A percentile compares a stretch with the other conserved stretches of the same genome.
phyloP scores from a whole-genome alignment of 2,888 invertebrate genomes.

The Hedychridium roseum region DNA sequence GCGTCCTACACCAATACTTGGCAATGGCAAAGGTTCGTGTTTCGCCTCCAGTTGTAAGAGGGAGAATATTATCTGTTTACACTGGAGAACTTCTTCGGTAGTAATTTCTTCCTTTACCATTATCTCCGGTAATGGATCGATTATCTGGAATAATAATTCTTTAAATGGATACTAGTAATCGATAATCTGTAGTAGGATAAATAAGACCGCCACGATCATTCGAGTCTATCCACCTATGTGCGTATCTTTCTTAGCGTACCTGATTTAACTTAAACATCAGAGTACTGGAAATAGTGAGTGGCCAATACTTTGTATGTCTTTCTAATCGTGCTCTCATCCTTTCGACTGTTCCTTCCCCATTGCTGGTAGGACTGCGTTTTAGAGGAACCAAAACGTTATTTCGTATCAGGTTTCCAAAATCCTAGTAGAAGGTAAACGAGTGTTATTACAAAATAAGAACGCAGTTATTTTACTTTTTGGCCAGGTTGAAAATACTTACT shows the following conservation, averaged over 20 bases:
- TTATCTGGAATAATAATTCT: constrained; percentile 67
- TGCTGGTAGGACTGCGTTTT: constrained; percentile 62
- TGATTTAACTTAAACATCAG: constrained; percentile 85
- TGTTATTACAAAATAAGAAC: too few relatives aligned
- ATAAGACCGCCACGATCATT: too few relatives aligned
- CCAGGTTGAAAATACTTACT: constrained; percentile 45
- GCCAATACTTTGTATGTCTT: constrained; percentile 86
- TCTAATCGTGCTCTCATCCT: constrained; percentile 76
- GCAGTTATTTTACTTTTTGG: too few relatives aligned
- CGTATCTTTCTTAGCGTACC: constrained; percentile 61
- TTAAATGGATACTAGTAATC: neutral
- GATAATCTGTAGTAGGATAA: neutral
- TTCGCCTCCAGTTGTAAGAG: constrained; percentile 83
- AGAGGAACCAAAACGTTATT: constrained; percentile 81
- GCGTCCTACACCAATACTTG: constrained; percentile 73
- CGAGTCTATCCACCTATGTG: neutral
- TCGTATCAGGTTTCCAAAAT: constrained; percentile 89
- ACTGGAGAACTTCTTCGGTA: constrained; percentile 86
- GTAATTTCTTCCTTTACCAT: constrained; percentile 84
- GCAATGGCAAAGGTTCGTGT: constrained; percentile 81
- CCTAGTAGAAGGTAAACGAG: constrained; percentile 69
- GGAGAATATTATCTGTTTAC: constrained; percentile 84
- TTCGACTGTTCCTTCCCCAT: constrained; percentile 67
- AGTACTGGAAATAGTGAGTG: constrained; percentile 88
- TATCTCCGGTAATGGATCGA: constrained; percentile 81